Base-by-base conservation (phyloP, 1,140 invertebrate genomes). In the Zaprionus kolodkinae region DNA sequence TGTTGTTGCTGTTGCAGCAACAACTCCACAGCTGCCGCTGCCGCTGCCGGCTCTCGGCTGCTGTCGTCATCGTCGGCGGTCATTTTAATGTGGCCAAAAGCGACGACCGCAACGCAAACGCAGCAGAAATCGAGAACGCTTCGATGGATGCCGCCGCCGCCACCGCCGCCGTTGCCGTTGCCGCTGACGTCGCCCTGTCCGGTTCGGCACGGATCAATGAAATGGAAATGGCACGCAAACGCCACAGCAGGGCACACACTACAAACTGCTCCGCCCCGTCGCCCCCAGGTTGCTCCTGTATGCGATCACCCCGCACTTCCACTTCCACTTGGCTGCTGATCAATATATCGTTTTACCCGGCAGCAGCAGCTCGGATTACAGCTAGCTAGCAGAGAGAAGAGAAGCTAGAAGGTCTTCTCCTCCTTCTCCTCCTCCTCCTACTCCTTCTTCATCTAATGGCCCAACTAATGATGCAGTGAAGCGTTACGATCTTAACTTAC, bases 401-500 rank as follows among this genome's bases (percentile, higher is more conserved):
- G 25, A 11, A 30, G 52, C 52, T 55, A 56, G 27, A 40, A 55
- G 52, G 25, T 66, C 21, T 13, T 6, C 21, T 15, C 25, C 25
- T 27, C 36, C 21, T 15, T 17, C 25, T 27, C 36, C 56, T 17
- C 35, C 21, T 21, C 1, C 21, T 21, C 50, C 13, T 38, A n/a
- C 48, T 72, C 50, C 35, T 62, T 33, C 7, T 21, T 1, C 21
- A 21, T 56, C 76, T 79, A 72, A 76, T 81, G 45, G 61, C 38
- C 67, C 38, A 80, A 76, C 67, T 72, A 66, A 78, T 57, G 67
- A 27, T 78, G 70, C 62, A 68, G 62, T 52, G 57, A 62, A 55
- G 72, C 40, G 35, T 52, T 62, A 9, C 40, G 6, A 11, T 12
- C n/a, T 55, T 7, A 43, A 89, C 95, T 93, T 94, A 99, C 97